Conservation (phyloP, 2,888 invertebrate genomes). For the Unio delphinus region DNA sequence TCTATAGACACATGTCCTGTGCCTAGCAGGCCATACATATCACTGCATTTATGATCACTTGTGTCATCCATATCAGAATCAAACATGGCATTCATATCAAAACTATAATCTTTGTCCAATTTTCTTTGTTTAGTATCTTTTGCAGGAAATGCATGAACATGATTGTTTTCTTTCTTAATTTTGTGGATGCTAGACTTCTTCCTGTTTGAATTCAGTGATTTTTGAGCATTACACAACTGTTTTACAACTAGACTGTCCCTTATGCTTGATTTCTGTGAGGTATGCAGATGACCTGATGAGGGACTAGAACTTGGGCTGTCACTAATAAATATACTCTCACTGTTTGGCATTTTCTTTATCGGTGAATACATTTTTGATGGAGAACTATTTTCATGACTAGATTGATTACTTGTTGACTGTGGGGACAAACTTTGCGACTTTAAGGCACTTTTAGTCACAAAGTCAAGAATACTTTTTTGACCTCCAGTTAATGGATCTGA, state of each 20-base stretch:
- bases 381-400: neutral
- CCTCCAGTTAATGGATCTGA: conserved; percentile 2
- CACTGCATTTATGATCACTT: conserved; percentile 9
- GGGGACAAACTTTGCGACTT: neutral
- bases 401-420: neutral
- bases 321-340: conserved; percentile 36
- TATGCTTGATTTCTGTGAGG: conserved; percentile 3
- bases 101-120: conserved; percentile 11
- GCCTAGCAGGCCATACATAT: conserved; percentile 55
- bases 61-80: conserved; percentile 32
- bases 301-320: conserved; percentile 34
- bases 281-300: conserved; percentile 13
- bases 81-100: conserved; percentile 29
- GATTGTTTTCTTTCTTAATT: neutral
- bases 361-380: conserved; percentile 45
- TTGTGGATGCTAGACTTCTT: neutral
- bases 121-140: conserved; percentile 2
- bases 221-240: conserved; percentile 45
- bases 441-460: conserved; percentile 15
- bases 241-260: conserved; percentile 33
- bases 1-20: conserved; percentile 23
- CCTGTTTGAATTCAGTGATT: conserved; percentile 7
- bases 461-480: conserved; percentile 26
- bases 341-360: conserved; percentile 35
- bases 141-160: neutral